Evolutionary conservation across 2,888 invertebrate genomes (phyloP).

Genomic region (Panzeria rudis): DNA sequence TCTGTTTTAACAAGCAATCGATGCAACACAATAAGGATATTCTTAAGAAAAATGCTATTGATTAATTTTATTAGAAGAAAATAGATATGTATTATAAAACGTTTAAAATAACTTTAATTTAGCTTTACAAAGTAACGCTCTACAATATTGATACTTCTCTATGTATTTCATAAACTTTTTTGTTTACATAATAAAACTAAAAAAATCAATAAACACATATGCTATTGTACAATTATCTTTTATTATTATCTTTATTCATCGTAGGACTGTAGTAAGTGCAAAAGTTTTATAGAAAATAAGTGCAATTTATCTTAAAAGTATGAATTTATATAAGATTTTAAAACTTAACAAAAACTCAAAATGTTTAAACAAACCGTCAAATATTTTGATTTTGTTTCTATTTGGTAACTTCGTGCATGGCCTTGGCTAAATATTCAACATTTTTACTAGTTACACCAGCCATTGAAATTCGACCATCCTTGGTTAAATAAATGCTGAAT

Average conservation of each 20-base stretch:
- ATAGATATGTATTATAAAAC: constrained; percentile 33
- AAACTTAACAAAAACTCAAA: constrained; percentile 31
- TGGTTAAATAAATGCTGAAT: constrained; percentile 96
- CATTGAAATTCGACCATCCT: constrained; percentile 99
- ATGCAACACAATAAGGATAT: not conserved
- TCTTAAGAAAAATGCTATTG: constrained; percentile 36
- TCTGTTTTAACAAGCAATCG: not conserved
- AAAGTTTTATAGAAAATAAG: constrained; percentile 62
- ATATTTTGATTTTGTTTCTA: constrained; percentile 68
- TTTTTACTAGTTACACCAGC: constrained; percentile 98
- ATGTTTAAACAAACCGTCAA: not conserved
- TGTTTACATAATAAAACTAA: constrained; percentile 38
- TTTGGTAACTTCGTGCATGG: constrained; percentile 94
- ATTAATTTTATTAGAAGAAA: constrained; percentile 25
- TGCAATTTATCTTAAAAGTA: constrained; percentile 60
- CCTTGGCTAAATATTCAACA: constrained; percentile 96
- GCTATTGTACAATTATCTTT: constrained; percentile 38
- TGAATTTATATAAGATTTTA: constrained; percentile 21
- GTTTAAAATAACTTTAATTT: constrained; percentile 38
- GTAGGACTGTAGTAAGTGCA: constrained; percentile 40
- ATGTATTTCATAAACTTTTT: constrained; percentile 27
- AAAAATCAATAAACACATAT: constrained; percentile 31
- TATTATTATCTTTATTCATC: constrained; percentile 35
- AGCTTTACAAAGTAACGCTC: constrained; percentile 63
- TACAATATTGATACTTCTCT: constrained; percentile 27